These are phyloP conservation scores for Nansenia antarctica DNA, from an alignment of 2,113 vertebrate species.

Conservation along the genomic window DNA sequence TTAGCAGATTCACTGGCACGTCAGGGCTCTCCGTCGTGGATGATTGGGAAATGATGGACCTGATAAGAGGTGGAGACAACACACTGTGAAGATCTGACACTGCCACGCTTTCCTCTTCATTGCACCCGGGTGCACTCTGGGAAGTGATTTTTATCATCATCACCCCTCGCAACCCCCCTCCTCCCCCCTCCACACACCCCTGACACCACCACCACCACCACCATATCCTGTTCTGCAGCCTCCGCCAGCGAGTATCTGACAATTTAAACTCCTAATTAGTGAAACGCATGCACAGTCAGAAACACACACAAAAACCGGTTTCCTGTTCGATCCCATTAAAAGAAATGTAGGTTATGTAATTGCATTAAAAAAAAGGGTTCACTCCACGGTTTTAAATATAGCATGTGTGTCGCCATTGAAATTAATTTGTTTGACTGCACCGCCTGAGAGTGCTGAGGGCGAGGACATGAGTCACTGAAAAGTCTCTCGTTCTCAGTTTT, in stretches of 20 bases:
- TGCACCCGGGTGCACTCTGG: conserved; percentile 10
- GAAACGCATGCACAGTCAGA: not conserved
- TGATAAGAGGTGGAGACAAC: conserved; percentile 39
- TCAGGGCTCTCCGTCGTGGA: conserved; percentile 41
- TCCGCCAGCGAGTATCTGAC: too few species aligned
- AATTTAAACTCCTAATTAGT: conserved; percentile 24
- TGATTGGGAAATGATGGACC: conserved; percentile 46
- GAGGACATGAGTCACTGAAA: conserved; percentile 20
- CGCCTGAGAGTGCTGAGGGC: not conserved
- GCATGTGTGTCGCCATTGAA: not conserved
- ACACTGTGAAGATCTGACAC: conserved; percentile 21
- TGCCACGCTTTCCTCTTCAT: conserved; percentile 1
- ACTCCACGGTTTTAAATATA: conserved; percentile 11
- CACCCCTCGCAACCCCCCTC: too few species aligned
- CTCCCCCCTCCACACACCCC: too few species aligned
- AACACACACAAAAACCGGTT: not conserved
- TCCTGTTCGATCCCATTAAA: not conserved
- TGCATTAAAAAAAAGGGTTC: not conserved
- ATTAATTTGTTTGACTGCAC: not conserved
- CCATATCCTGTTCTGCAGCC: not conserved
- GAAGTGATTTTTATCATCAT: not conserved
- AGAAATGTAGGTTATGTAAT: not conserved
- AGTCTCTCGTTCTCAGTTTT: conserved; percentile 27
- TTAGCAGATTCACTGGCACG: conserved; percentile 59
- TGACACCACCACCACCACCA: not conserved